These are phyloP conservation scores for Tetragonula carbonaria DNA, from an alignment of 2,888 invertebrate genomes.

Conservation along the genomic window DNA sequence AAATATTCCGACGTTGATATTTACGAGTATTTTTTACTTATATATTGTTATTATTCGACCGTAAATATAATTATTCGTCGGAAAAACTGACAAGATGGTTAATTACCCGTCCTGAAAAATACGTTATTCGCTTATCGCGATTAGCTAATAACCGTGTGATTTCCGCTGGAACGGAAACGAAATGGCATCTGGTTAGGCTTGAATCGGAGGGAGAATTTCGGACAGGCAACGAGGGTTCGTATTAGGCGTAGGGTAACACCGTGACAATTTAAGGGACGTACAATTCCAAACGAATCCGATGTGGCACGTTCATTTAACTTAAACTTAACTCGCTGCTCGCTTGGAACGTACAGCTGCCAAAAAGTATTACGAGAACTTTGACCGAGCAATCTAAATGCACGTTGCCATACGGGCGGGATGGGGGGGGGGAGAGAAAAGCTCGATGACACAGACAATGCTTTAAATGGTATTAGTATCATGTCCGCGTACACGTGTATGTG, in stretches of 20 bases:
- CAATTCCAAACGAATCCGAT: slow-evolving; percentile 70
- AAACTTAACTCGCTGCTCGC: slow-evolving; percentile 74
- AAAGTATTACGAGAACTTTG: slow-evolving; percentile 75
- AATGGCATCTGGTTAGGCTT: background rate
- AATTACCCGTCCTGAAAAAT: slow-evolving; percentile 10
- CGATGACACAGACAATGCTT: slow-evolving; percentile 31
- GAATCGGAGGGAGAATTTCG: slow-evolving; percentile 21
- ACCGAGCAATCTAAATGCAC: slow-evolving; percentile 69
- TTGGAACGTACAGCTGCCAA: slow-evolving; percentile 75
- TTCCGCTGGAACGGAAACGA: background rate
- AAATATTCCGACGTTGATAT: slow-evolving; percentile 26
- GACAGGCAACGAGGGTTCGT: background rate
- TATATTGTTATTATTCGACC: background rate
- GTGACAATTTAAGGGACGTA: slow-evolving; percentile 47
- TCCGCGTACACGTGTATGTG: background rate
- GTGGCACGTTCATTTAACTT: slow-evolving; percentile 82
- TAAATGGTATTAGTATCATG: slow-evolving; percentile 4
- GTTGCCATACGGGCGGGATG: slow-evolving; percentile 13
- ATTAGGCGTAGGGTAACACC: slow-evolving; percentile 16
- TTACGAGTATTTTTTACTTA: background rate
- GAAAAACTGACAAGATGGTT: slow-evolving; percentile 17
- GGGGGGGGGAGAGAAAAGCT: background rate
- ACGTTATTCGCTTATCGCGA: slow-evolving; percentile 26
- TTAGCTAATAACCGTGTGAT: slow-evolving; percentile 39
- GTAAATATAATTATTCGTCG: background rate